Evolutionary conservation across 2,888 invertebrate genomes (phyloP), one percentile per base, ranked within the genome.

Genomic region (Rhabditoides inermis): DNA sequence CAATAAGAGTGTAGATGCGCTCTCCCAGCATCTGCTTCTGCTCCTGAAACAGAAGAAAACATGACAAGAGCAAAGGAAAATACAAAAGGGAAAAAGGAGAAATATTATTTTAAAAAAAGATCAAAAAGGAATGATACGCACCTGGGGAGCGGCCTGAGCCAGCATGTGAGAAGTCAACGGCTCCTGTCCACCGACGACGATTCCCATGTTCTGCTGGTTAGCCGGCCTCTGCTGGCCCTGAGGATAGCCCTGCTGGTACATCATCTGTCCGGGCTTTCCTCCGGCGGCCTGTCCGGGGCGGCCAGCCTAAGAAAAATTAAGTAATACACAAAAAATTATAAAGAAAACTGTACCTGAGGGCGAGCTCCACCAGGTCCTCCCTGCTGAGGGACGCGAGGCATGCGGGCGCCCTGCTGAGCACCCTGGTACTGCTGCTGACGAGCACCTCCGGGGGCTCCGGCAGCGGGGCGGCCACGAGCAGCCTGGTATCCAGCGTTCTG

Each of bases 11-110:
- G 86, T 90, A 98, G 59, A 98, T 83, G 67, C 94, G 86, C 81
- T 99, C 98, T 65, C 98, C 98, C 68, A 99, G 83, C 88, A 98
- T 92, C 82, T 98, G 95, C 78, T 98, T 98, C 80, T 98, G 98
- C 76, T 98, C 95, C 69, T 75, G 56, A 46, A 65, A 60, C 7
- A 7, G 32, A 32, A n/a, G n/a, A n/a, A n/a, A n/a, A n/a, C n/a
- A n/a, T n/a, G n/a, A n/a, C n/a, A n/a, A n/a, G n/a, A n/a, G n/a
- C n/a, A n/a, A n/a, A n/a, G n/a, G n/a, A n/a, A n/a, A n/a, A n/a
- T n/a, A n/a, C n/a, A n/a, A n/a, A n/a, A n/a, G n/a, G n/a, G n/a
- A n/a, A n/a, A n/a, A n/a, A n/a, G n/a, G n/a, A n/a, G n/a, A n/a
- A n/a, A n/a, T n/a, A n/a, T n/a, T n/a, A n/a, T n/a, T n/a, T n/a